Base-by-base conservation (phyloP, 2,888 invertebrate species). In the Apocheima hispidaria region DNA sequence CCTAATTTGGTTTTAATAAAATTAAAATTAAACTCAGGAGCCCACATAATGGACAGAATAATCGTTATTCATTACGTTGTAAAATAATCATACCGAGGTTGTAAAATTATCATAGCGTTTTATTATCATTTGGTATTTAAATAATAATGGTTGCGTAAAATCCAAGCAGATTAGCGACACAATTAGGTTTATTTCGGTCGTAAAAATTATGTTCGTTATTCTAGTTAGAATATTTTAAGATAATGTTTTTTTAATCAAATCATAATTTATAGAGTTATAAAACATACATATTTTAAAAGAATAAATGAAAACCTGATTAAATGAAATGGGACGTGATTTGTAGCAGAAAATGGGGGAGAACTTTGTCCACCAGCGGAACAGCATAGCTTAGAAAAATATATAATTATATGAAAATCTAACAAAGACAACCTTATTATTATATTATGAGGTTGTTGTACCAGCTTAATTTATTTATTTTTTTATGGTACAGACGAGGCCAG, bases 41-140 rank as follows among this genome's bases (percentile, higher is more conserved):
- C 9, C 21, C 41, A 51, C 14, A 58, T 59, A 50, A 61, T 58
- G 40, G 36, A 51, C 43, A 59, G 50, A 48, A 30, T 67, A 50
- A 60, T 67, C 61, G 59, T 71, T 60, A 71, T 74, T 69, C 71
- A 75, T 68, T 50, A 59, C 28, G 58, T 64, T 59, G 70, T 74
- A 71, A 75, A 78, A 73, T 72, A 48, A 52, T 56, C 16, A 38
- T 60, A 56, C 58, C 23, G 54, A 41, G 26, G 57, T 63, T 58
- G 70, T 73, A 72, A 75, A 78, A 73, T 72, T 23, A 56, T 56
- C 33, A 40, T 60, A 57, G 59, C 33, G 30, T 65, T 63, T 60
- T 50, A 60, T 65, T 51, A 48, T 28, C 50, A 40, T 56, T 61
- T 61, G 58, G 49, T 59, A 56, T 55, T 60, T 53, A 60, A 65